Conservation (phyloP, 2,888 invertebrate genomes). For the Crepidodera aurea region DNA sequence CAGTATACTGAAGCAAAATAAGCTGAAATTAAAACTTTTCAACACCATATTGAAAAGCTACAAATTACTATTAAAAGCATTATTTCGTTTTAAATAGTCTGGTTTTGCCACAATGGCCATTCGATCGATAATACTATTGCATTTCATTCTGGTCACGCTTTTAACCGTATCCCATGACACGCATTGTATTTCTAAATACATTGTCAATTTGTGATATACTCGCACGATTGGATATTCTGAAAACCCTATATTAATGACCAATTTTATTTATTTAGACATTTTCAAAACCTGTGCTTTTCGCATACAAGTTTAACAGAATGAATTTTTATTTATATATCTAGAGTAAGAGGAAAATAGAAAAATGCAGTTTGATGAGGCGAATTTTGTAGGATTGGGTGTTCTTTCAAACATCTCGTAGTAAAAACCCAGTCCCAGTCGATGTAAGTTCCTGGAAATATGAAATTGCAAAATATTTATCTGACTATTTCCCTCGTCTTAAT, state of each 20-base stretch:
- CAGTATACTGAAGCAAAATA: constrained; percentile 6
- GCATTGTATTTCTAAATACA: constrained; percentile 59
- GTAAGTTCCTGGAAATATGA: too few relatives aligned
- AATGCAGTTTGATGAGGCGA: too few relatives aligned
- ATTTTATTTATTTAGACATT: constrained; percentile 7
- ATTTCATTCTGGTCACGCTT: constrained; percentile 58
- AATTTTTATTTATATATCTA: too few relatives aligned
- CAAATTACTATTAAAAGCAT: constrained; percentile 54
- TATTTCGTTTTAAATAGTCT: constrained; percentile 55
- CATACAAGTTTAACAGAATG: too few relatives aligned
- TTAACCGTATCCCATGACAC: constrained; percentile 57
- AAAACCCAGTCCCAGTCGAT: too few relatives aligned
- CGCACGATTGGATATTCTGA: constrained; percentile 52
- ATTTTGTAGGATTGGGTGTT: too few relatives aligned
- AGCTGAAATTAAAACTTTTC: constrained; percentile 46
- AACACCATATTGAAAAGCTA: constrained; percentile 43
- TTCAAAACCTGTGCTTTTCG: background rate
- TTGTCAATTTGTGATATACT: constrained; percentile 55
- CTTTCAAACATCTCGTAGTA: too few relatives aligned
- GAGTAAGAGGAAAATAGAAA: too few relatives aligned
- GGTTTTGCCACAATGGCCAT: constrained; percentile 55
- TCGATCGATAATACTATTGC: constrained; percentile 55
- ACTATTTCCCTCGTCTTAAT: too few relatives aligned
- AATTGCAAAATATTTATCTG: too few relatives aligned
- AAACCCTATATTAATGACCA: constrained; percentile 37